Evolutionary conservation across 1,140 invertebrate species (phyloP), one percentile per base, ranked within the genome.

Genomic region (Drosophila asahinai): DNA sequence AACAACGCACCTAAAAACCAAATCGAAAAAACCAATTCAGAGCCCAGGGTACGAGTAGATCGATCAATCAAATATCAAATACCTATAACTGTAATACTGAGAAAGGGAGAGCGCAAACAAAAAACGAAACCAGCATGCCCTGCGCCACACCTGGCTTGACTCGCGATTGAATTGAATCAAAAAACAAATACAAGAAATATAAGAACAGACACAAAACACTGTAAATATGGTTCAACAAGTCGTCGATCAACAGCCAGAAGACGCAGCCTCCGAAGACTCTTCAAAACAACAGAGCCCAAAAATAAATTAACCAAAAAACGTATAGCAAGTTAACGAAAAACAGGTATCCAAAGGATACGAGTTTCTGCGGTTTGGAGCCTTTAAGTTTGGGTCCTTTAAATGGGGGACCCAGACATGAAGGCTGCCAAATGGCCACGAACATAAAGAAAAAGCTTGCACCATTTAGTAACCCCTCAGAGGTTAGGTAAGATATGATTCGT

Each of bases 141-240:
- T 86, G 86, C 86, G 86, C 83, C 86, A 90, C 86, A 90, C 86
- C 86, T 90, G 86, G 86, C 86, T 90, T 90, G 86, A 90, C 82
- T 90, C 86, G 86, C 86, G 86, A 90, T 90, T 90, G 86, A 91
- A 90, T 91, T 91, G 82, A 90, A 89, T 90, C 63, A 74, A 67
- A 72, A 66, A 70, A 59, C 61, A 75, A 55, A 54, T 64, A 52
- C 36, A 43, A 52, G 42, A 71, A 52, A 73, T 25, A 57, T 65
- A 59, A 60, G 65, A 75, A 72, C 65, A 80, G 57, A 87, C 65
- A 83, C 77, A 70, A 15, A 55, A 83, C 81, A 89, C 81, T 89
- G 86, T 89, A 89, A 79, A 89, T 90, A 84, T 77, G 75, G 68
- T 84, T 68, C 77, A 81, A 77, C 67, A 74, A 74, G 71, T 74